These are phyloP conservation scores for Malachius bipustulatus DNA, from an alignment of 2,888 invertebrate genomes.

Conservation along the genomic window DNA sequence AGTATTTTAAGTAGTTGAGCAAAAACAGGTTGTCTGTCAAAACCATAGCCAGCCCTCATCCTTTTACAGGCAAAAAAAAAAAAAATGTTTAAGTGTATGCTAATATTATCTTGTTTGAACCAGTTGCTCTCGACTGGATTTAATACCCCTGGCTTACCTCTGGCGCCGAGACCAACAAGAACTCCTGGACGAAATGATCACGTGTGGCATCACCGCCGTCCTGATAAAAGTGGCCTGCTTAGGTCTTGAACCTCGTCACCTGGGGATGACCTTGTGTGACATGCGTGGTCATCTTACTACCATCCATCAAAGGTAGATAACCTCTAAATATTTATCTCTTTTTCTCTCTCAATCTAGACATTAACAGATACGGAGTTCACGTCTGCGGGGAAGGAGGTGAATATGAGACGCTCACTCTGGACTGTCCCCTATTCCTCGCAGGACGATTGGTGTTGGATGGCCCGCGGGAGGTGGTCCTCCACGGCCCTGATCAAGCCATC, in stretches of 20 bases:
- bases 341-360: too few species aligned
- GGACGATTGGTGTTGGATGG: too few species aligned
- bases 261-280: slow-evolving; percentile 74
- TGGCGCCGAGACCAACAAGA: slow-evolving; percentile 95
- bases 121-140: slow-evolving; percentile 81
- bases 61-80: too few species aligned
- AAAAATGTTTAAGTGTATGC: neutral
- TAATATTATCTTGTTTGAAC: slow-evolving; percentile 4
- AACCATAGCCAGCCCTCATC: too few species aligned
- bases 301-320: too few species aligned
- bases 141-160: slow-evolving; percentile 83
- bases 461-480: too few species aligned
- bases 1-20: too few species aligned
- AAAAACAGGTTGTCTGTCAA: too few species aligned
- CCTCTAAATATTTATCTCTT: too few species aligned
- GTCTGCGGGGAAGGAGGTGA: slow-evolving; percentile 99
- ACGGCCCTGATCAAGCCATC: slow-evolving; percentile 84
- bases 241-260: slow-evolving; percentile 80
- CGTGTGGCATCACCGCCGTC: slow-evolving; percentile 81
- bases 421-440: slow-evolving; percentile 94
- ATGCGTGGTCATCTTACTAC: slow-evolving; percentile 81
- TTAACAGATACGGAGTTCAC: slow-evolving; percentile 89
- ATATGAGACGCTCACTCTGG: slow-evolving; percentile 94
- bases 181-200: slow-evolving; percentile 93
- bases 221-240: slow-evolving; percentile 95